These are phyloP conservation scores for Heterotilapia buettikoferi DNA, from an alignment of 2,113 vertebrate genomes.

Conservation along the genomic window DNA sequence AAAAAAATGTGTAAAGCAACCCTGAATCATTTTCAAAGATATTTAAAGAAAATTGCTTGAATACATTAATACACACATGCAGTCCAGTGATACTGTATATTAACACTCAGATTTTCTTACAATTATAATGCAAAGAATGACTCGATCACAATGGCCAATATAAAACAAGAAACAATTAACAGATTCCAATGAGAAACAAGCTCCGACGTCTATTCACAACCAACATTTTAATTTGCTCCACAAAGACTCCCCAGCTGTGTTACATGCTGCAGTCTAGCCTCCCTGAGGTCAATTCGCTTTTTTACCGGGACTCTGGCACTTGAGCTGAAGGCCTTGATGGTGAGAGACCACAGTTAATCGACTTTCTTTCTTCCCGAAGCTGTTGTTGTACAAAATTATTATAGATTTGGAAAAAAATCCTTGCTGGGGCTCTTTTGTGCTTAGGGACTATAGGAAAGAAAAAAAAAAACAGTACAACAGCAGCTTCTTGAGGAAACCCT, in stretches of 20 bases:
- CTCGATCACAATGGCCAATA: conserved; percentile 6
- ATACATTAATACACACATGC: background rate
- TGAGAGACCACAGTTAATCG: conserved; percentile 84
- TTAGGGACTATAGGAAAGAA: conserved; percentile 43
- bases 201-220: conserved; percentile 62
- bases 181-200: conserved; percentile 31
- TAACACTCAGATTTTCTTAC: background rate
- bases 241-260: conserved; percentile 75
- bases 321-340: conserved; percentile 83
- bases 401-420: conserved; percentile 71
- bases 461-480: conserved; percentile 49
- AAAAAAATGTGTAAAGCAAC: background rate
- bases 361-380: conserved; percentile 76
- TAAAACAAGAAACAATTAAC: conserved; percentile 27
- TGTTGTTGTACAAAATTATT: conserved; percentile 75
- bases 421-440: conserved; percentile 68
- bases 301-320: conserved; percentile 75
- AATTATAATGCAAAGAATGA: background rate
- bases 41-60: background rate
- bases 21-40: background rate
- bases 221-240: conserved; percentile 73
- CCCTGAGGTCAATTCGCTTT: conserved; percentile 78
- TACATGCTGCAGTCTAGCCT: conserved; percentile 64
- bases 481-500: conserved; percentile 55
- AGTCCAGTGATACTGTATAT: background rate